Evolutionary conservation across 2,797 vertebrate species (phyloP).

Genomic region (Silurus aristotelis): DNA sequence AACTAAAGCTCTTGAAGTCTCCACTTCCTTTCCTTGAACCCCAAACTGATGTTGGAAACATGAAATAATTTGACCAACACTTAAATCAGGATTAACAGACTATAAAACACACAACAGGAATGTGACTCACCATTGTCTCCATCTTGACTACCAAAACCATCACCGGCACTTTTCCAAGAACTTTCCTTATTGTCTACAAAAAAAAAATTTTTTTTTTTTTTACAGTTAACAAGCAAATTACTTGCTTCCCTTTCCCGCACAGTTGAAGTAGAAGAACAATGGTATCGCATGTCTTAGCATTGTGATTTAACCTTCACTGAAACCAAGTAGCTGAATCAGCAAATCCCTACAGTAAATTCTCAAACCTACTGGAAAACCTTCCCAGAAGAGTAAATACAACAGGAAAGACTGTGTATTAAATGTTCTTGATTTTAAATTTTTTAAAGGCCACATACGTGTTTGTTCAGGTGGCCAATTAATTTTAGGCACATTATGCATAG

Average conservation of each 20-base stretch:
- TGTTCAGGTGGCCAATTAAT: not conserved
- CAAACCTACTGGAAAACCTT: not conserved
- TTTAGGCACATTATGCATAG: not conserved
- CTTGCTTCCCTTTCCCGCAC: not conserved
- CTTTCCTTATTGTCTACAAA: conserved; percentile 21
- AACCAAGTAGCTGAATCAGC: not conserved
- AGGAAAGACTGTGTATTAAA: not conserved
- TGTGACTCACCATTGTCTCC: conserved; percentile 14
- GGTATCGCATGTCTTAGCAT: not conserved
- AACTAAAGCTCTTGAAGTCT: conserved; percentile 42
- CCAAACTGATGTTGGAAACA: conserved; percentile 31
- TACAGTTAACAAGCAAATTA: no score
- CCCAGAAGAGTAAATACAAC: not conserved
- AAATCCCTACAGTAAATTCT: not conserved
- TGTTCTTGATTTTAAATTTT: not conserved
- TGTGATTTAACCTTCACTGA: not conserved
- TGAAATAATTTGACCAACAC: not conserved
- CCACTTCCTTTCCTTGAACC: conserved; percentile 21
- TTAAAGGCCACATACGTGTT: not conserved
- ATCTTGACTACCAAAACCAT: conserved; percentile 6
- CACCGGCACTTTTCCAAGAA: conserved; percentile 13
- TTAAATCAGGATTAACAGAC: not conserved
- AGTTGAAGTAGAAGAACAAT: not conserved
- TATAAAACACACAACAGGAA: not conserved
- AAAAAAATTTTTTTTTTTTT: not conserved